phyloP scores from a whole-genome alignment of 2,797 vertebrate genomes.

The Naso thynnoides region DNA sequence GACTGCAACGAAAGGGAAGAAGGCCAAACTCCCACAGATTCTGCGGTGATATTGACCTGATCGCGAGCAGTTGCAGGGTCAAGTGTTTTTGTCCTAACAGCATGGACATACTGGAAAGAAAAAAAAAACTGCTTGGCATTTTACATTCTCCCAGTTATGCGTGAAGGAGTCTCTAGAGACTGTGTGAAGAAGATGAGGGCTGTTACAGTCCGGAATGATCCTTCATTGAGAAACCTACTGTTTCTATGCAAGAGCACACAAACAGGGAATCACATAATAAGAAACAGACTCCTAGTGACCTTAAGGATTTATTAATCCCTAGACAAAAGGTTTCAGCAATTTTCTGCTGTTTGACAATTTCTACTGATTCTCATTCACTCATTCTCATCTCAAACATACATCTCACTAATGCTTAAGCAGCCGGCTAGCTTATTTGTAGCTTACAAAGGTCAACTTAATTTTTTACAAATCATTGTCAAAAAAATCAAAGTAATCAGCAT shows the following conservation, averaged over 20 bases:
- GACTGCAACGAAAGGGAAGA: slow-evolving; percentile 40
- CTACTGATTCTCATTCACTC: slow-evolving; percentile 67
- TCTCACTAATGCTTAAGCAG: slow-evolving; percentile 79
- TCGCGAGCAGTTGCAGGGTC: slow-evolving; percentile 43
- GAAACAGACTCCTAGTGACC: slow-evolving; percentile 72
- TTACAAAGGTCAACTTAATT: slow-evolving; percentile 82
- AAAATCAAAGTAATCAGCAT: slow-evolving; percentile 77
- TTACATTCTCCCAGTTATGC: slow-evolving; percentile 56
- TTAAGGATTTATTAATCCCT: slow-evolving; percentile 76
- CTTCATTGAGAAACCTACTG: slow-evolving; percentile 67
- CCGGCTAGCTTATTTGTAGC: slow-evolving; percentile 83
- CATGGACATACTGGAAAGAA: slow-evolving; percentile 34
- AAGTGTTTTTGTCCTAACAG: slow-evolving; percentile 33
- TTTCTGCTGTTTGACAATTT: slow-evolving; percentile 57
- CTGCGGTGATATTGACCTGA: slow-evolving; percentile 35
- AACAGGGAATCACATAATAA: slow-evolving; percentile 65
- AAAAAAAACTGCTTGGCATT: slow-evolving; percentile 45
- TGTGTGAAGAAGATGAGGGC: slow-evolving; percentile 54
- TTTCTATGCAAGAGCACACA: slow-evolving; percentile 56
- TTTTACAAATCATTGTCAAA: slow-evolving; percentile 85
- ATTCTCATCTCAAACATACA: slow-evolving; percentile 71
- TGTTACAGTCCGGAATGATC: slow-evolving; percentile 72
- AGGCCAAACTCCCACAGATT: slow-evolving; percentile 41
- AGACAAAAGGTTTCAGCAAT: slow-evolving; percentile 65
- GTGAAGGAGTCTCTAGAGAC: slow-evolving; percentile 56